phyloP scores from a whole-genome alignment of 2,113 vertebrate genomes.

The Xyliphius kryptos region DNA sequence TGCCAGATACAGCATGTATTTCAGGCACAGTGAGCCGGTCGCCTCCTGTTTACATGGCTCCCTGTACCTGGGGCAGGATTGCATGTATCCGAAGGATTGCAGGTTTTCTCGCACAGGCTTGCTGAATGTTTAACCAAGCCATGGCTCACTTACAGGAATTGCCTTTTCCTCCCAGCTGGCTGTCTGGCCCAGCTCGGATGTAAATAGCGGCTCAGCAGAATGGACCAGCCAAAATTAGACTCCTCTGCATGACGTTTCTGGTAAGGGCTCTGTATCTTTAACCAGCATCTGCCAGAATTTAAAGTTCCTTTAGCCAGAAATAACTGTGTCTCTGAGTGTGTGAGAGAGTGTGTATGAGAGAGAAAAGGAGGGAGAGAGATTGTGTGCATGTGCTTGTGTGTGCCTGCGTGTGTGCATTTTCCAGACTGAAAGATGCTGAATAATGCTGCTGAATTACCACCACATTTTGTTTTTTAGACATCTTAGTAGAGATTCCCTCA shows the following conservation, averaged over 20 bases:
- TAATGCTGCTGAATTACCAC: slow-evolving; percentile 53
- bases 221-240: slow-evolving; percentile 70
- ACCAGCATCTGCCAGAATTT: neutral
- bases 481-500: neutral
- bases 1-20: slow-evolving; percentile 68
- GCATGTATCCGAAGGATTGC: slow-evolving; percentile 57
- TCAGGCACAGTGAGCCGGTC: slow-evolving; percentile 59
- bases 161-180: slow-evolving; percentile 43
- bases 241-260: slow-evolving; percentile 73
- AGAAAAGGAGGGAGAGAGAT: too few relatives aligned
- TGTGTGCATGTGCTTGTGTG: neutral
- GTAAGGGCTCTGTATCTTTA: slow-evolving; percentile 51
- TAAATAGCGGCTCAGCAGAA: slow-evolving; percentile 57
- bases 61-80: slow-evolving; percentile 60
- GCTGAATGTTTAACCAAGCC: slow-evolving; percentile 30
- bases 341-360: neutral
- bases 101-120: slow-evolving; percentile 49
- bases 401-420: slow-evolving; percentile 15
- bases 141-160: slow-evolving; percentile 38
- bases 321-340: neutral
- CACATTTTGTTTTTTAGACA: slow-evolving; percentile 37
- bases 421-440: slow-evolving; percentile 36
- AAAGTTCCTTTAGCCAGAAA: slow-evolving; percentile 1
- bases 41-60: slow-evolving; percentile 67
- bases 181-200: slow-evolving; percentile 66